Conservation (phyloP, 2,797 vertebrate species). For the Myotis planiceps region DNA sequence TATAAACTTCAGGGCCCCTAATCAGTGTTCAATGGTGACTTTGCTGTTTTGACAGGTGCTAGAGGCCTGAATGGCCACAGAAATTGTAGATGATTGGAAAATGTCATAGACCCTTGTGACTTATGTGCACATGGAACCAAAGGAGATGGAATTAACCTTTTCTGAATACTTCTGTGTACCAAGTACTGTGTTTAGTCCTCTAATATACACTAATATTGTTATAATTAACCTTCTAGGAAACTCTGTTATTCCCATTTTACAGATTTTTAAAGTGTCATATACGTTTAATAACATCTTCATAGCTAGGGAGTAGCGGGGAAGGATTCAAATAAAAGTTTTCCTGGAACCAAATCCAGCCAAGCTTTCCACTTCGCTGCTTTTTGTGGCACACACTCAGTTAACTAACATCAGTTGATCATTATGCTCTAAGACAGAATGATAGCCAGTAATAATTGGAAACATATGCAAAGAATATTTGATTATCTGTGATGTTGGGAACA, state of each 20-base stretch:
- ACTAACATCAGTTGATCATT: neutral
- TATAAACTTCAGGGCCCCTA: neutral
- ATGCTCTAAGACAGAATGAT: neutral
- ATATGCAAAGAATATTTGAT: neutral
- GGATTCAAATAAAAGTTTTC: neutral
- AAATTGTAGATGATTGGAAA: neutral
- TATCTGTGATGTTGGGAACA: neutral
- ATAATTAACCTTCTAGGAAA: neutral
- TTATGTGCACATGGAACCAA: neutral
- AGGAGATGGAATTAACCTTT: neutral
- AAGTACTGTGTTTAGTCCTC: neutral
- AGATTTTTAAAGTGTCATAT: neutral
- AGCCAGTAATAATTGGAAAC: neutral
- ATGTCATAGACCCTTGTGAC: neutral
- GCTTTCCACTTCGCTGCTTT: neutral
- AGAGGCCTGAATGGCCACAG: neutral
- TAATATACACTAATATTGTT: neutral
- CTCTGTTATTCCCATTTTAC: neutral
- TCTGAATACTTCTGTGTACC: neutral
- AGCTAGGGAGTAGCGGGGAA: neutral
- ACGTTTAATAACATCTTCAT: conserved; percentile 13
- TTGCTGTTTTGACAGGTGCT: neutral
- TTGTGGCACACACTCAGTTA: neutral
- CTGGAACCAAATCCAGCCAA: neutral
- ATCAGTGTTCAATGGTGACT: neutral